These are phyloP conservation scores for Hetaerina titia DNA, from an alignment of 2,888 invertebrate genomes.

Conservation along the genomic window DNA sequence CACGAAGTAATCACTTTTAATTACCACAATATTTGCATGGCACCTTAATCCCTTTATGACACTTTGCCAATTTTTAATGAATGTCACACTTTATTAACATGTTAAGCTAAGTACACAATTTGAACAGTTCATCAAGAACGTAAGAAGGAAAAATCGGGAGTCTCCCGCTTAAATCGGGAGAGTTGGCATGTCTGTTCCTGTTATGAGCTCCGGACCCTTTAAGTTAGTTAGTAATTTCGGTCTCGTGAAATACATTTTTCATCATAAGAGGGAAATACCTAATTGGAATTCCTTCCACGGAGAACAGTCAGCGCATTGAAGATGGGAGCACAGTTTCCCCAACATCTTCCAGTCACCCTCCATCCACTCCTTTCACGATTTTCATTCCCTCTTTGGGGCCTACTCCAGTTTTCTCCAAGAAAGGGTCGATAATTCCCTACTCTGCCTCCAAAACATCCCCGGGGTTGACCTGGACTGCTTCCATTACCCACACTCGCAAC, in stretches of 20 bases:
- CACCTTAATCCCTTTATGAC: too few species aligned
- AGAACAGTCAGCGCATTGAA: too few species aligned
- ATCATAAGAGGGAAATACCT: not conserved
- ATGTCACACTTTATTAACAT: too few species aligned
- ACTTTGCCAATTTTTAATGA: too few species aligned
- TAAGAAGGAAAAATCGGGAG: too few species aligned
- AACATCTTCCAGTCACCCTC: not conserved
- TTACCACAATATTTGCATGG: too few species aligned
- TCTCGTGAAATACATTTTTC: not conserved
- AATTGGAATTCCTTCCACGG: not conserved
- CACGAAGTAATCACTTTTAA: too few species aligned
- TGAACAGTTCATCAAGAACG: too few species aligned
- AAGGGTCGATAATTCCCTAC: slow-evolving; percentile 4
- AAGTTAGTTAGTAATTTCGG: not conserved
- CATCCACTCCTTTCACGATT: not conserved
- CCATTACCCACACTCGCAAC: not conserved
- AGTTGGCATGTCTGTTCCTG: too few species aligned
- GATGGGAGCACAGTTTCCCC: not conserved
- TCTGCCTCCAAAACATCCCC: not conserved
- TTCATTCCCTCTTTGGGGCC: not conserved
- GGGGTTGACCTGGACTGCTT: not conserved
- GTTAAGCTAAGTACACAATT: too few species aligned
- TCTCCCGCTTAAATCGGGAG: too few species aligned
- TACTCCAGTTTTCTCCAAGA: not conserved
- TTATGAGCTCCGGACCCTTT: not conserved